These are phyloP conservation scores for Phylloscopus trochilus DNA, from an alignment of 2,113 vertebrate species.

Conservation along the genomic window DNA sequence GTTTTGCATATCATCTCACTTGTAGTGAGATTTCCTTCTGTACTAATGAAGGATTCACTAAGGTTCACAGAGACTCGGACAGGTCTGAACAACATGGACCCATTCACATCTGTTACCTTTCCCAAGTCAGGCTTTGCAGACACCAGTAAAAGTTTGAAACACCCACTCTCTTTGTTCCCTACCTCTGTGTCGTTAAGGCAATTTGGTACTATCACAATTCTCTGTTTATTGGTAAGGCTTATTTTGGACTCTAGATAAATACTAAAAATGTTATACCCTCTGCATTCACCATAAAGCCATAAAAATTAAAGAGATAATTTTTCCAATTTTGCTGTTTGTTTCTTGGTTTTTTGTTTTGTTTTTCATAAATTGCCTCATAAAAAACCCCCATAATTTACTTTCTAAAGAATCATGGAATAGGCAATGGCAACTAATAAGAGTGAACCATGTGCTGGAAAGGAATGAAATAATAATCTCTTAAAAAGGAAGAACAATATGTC, in stretches of 20 bases:
- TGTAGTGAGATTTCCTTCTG: neutral
- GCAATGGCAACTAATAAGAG: neutral
- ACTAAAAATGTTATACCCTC: neutral
- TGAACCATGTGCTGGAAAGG: neutral
- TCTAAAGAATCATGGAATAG: neutral
- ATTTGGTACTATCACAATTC: neutral
- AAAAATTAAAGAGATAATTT: neutral
- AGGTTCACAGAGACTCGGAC: neutral
- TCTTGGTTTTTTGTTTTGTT: neutral
- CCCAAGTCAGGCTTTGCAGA: neutral
- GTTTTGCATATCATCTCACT: neutral
- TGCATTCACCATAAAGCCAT: neutral
- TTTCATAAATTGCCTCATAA: neutral
- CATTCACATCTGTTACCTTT: neutral
- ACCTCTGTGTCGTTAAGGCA: neutral
- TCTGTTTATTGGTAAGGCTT: neutral
- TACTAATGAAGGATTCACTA: neutral
- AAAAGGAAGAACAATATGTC: constrained; percentile 35
- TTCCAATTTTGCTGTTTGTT: neutral
- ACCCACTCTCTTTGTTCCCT: neutral
- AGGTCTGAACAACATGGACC: neutral
- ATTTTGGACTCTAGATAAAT: neutral
- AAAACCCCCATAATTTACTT: neutral
- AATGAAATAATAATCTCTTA: constrained; percentile 25
- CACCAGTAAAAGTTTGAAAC: neutral